These are phyloP conservation scores for Lamprotornis superbus DNA, from an alignment of 2,113 vertebrate genomes.

Conservation along the genomic window DNA sequence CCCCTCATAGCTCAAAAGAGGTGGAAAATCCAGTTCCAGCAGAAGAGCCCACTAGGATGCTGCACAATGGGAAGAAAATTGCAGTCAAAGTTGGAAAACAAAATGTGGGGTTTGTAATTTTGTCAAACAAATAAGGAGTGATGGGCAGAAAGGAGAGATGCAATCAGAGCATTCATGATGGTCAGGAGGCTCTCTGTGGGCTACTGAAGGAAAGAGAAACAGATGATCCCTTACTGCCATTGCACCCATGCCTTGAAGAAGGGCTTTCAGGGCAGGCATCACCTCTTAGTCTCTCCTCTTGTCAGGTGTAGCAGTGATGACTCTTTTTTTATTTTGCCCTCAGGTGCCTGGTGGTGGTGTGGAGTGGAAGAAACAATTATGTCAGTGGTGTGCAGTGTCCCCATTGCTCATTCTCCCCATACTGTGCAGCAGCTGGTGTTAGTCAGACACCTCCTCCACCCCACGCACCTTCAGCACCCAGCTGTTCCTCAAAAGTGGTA, in stretches of 20 bases:
- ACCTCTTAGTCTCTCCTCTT: background rate
- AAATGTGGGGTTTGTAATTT: background rate
- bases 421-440: accelerated
- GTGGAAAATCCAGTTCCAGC: background rate
- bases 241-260: background rate
- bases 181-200: background rate
- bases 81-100: background rate
- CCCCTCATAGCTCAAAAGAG: background rate
- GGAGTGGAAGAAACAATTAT: background rate
- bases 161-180: accelerated
- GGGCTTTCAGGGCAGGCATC: background rate
- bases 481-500: background rate
- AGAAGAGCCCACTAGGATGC: background rate
- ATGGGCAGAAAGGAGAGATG: background rate
- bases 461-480: accelerated
- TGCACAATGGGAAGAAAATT: background rate
- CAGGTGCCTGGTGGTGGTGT: accelerated
- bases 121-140: background rate
- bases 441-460: background rate
- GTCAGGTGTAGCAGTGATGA: accelerated
- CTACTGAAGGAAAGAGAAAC: background rate
- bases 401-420: accelerated
- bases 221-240: background rate
- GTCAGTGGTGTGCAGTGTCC: too few relatives aligned
- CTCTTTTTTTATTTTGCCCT: background rate